phyloP scores from a whole-genome alignment of 2,113 vertebrate genomes.

The Pangasianodon hypophthalmus region DNA sequence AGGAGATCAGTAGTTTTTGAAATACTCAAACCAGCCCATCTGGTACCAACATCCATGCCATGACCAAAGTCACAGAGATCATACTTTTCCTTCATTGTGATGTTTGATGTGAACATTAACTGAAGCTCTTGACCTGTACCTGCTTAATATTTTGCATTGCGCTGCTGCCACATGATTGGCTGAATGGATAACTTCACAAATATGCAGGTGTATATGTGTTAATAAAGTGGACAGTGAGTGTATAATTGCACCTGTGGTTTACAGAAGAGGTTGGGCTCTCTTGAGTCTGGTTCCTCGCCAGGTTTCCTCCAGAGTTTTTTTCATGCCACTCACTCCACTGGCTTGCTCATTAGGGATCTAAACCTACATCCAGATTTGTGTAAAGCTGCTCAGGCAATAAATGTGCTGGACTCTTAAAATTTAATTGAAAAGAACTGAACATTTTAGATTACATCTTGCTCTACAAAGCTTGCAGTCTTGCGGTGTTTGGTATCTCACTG shows the following conservation, averaged over 20 bases:
- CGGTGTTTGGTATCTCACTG: too few species aligned
- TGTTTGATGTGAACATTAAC: too few species aligned
- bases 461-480: neutral
- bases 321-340: neutral
- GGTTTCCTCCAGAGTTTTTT: neutral
- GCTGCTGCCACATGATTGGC: too few species aligned
- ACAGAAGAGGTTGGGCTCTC: neutral
- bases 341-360: neutral
- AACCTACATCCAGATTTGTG: neutral
- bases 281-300: neutral
- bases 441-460: neutral
- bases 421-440: neutral
- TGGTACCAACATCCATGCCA: neutral
- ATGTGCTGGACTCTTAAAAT: too few species aligned
- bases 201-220: too few species aligned
- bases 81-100: too few species aligned
- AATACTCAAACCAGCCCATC: neutral
- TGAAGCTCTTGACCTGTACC: too few species aligned
- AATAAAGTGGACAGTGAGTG: neutral
- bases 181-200: too few species aligned
- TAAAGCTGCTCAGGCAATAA: neutral
- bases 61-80: too few species aligned
- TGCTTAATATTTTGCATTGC: too few species aligned
- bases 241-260: neutral
- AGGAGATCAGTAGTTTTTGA: neutral